These are phyloP conservation scores for Chiloscyllium plagiosum DNA, from an alignment of 2,113 vertebrate species.

Conservation along the genomic window DNA sequence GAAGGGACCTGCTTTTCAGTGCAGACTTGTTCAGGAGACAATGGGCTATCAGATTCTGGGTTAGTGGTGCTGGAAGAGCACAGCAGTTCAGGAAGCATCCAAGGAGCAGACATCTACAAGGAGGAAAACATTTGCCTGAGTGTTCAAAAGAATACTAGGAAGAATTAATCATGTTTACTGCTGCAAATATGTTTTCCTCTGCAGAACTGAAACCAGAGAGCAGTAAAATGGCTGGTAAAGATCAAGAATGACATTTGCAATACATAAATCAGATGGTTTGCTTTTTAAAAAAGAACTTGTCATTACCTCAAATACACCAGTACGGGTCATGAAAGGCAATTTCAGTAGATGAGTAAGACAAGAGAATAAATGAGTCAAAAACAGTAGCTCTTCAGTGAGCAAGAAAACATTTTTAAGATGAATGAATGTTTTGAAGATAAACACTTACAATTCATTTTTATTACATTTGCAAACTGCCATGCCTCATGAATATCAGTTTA, in stretches of 20 bases:
- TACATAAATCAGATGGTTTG: background rate
- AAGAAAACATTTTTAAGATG: background rate
- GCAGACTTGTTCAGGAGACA: background rate
- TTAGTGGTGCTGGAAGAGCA: too few relatives aligned
- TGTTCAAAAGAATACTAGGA: background rate
- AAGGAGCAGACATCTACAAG: too few relatives aligned
- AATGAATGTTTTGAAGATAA: background rate
- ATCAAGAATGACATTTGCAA: background rate
- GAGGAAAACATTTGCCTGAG: background rate
- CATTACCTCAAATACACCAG: background rate
- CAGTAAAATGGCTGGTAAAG: background rate
- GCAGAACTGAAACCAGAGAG: background rate
- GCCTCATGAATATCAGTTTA: background rate
- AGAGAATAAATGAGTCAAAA: background rate
- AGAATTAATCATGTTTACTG: background rate
- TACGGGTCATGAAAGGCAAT: background rate
- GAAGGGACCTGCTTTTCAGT: background rate
- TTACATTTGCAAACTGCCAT: background rate
- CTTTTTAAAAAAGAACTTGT: background rate
- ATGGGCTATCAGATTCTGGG: background rate
- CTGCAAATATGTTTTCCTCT: background rate
- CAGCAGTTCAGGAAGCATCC: too few relatives aligned
- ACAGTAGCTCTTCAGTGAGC: background rate
- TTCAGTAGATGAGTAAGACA: background rate
- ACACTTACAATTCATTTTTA: background rate